phyloP scores from a whole-genome alignment of 2,113 vertebrate species.

The Siphamia tubifer region DNA sequence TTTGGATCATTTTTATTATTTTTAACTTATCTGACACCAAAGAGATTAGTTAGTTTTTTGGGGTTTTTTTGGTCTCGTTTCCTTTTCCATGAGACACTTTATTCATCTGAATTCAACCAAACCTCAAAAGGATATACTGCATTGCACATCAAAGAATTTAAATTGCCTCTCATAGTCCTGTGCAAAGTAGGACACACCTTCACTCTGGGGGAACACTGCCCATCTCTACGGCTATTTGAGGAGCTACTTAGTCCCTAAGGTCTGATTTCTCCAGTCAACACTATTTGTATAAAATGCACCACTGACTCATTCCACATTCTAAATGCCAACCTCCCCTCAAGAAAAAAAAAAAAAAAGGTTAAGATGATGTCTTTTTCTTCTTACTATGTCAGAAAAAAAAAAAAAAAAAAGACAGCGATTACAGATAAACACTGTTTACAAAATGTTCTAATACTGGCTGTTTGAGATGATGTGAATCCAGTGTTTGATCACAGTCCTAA shows the following conservation, averaged over 20 bases:
- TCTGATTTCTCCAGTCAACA: conserved; percentile 53
- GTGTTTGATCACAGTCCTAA: conserved; percentile 70
- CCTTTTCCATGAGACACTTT: not conserved
- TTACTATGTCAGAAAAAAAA: conserved; percentile 45
- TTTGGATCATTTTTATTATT: not conserved
- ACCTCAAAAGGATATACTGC: conserved; percentile 6
- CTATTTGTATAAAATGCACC: conserved; percentile 38
- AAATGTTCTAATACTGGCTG: conserved; percentile 66
- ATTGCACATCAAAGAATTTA: conserved; percentile 35
- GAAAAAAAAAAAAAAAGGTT: conserved; percentile 15
- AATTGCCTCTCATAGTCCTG: conserved; percentile 17
- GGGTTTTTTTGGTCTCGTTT: not conserved
- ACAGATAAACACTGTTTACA: conserved; percentile 74
- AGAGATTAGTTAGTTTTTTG: not conserved
- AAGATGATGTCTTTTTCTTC: conserved; percentile 41
- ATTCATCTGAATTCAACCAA: not conserved
- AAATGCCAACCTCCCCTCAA: conserved; percentile 34
- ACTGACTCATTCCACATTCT: conserved; percentile 31
- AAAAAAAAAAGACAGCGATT: conserved; percentile 57
- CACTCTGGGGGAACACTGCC: conserved; percentile 45
- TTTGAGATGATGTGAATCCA: conserved; percentile 66
- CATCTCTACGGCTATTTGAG: conserved; percentile 53
- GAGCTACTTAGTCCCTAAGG: conserved; percentile 42
- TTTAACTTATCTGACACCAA: not conserved
- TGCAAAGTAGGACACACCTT: conserved; percentile 53